Base-by-base conservation (phyloP, 1,140 invertebrate genomes). In the Ceratina calcarata region DNA sequence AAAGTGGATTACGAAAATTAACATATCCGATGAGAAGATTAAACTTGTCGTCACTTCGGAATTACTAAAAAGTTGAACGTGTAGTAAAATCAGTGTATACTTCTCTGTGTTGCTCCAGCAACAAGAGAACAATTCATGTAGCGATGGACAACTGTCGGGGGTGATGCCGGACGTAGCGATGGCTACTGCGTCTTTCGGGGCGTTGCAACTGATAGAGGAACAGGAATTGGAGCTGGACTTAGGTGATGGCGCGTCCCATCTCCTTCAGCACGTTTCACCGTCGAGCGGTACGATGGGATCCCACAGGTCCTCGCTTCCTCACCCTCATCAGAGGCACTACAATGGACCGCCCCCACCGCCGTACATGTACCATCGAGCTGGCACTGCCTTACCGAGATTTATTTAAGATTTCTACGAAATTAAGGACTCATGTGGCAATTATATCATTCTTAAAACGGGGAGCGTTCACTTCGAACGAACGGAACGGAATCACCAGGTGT, bases 141-240 rank as follows among this genome's bases (percentile, higher is more conserved):
- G 94, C 86, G 95, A 96, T 69, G 95, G 95, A 37, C 95, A 96
- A 86, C 91, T 97, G 53, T 97, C 96, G 67, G 96, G 96, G 81
- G 95, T 96, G 85, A 97, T 97, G 96, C 97, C 97, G 2, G 97
- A 97, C 91, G 97, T 97, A 65, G 96, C 97, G n/a, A 97, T 97
- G 96, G 96, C 96, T 51, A 97, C 96, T 0, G 94, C 96, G 3
- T 96, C 96, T 0, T 93, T 97, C 58, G 94, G 94, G 16, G 95
- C 95, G 79, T 93, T 96, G 67, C 95, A 95, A 85, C 90, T 97
- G 61, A 96, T 96, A 82, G 94, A 95, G 83, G 94, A 94, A 72
- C 94, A 93, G 81, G 94, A 95, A 86, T 93, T 93, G 80, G 94
- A 95, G 86, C 92, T 97, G 81, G 97, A 97, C 92, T 94, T 97